These are phyloP conservation scores for Mobula hypostoma DNA, from an alignment of 2,113 vertebrate species.

Conservation along the genomic window DNA sequence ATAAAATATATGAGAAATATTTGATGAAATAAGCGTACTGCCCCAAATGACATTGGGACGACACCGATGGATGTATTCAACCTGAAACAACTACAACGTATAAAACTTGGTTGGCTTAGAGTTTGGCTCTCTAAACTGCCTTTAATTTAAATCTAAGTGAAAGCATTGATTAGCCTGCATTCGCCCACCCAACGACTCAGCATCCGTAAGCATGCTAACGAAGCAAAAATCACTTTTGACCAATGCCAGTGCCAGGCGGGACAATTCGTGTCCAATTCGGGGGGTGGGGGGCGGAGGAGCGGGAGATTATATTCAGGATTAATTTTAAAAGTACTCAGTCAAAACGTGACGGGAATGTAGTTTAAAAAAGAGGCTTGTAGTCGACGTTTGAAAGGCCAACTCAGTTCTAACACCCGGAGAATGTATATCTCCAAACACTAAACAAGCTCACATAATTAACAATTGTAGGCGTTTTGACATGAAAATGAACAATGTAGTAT, in stretches of 20 bases:
- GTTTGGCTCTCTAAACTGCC: not conserved
- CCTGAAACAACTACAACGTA: not conserved
- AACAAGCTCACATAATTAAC: not conserved
- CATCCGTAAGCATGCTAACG: not conserved
- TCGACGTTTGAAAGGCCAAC: not conserved
- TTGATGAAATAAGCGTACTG: not conserved
- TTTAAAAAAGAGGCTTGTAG: not conserved
- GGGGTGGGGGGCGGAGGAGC: not conserved
- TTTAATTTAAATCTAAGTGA: not conserved
- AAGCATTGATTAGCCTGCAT: not conserved
- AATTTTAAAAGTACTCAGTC: slow-evolving; percentile 19
- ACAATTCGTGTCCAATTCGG: not conserved
- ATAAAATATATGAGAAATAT: not conserved
- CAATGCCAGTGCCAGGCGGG: not conserved
- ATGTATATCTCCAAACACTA: not conserved
- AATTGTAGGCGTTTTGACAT: not conserved
- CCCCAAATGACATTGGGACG: not conserved
- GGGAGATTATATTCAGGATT: not conserved
- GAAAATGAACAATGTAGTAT: not conserved
- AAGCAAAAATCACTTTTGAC: not conserved
- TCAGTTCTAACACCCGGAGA: not conserved
- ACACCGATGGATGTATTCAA: not conserved
- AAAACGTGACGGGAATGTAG: not conserved
- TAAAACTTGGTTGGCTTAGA: not conserved
- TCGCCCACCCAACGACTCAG: not conserved